Base-by-base conservation (phyloP, 2,888 invertebrate species). In the Cheiracanthium punctorium region DNA sequence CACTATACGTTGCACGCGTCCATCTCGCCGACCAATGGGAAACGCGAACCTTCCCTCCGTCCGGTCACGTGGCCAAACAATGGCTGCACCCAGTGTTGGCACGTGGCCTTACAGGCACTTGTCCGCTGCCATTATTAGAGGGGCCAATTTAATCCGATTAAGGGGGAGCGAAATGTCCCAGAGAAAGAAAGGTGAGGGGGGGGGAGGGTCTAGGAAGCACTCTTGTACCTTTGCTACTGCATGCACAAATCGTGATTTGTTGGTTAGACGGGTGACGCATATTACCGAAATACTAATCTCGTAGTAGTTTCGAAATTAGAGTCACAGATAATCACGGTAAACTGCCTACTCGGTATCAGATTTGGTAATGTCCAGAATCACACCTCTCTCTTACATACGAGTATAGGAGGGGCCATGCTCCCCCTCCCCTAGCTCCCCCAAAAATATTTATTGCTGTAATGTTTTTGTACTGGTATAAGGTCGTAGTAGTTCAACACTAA, bases 91-190 rank as follows among this genome's bases (percentile, higher is more conserved):
- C 82, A 79, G 52, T 79, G 79, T 58, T 24, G 74, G 41, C 84
- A 85, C 84, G 84, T 85, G 84, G 74, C 84, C 48, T 72, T 74
- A 67, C 82, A 77, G 65, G 82, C 82, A 77, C 77, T 84, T 77
- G 82, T 76, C 52, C 77, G 72, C 67, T 73, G 77, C 77, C 82
- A 84, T 84, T 84, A 84, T 84, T 84, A 84, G 82, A 84, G 52
- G 58, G 84, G 79, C 84, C 84, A 85, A 85, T 85, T 85, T 85
- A 85, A 85, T 85, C 84, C 84, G 84, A 85, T 85, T 85, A 79
- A 37, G 32, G 67, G 52, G 76, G 32, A 48, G 77, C 32, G 84
- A 85, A 85, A 85, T 85, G 84, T 85, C 84, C 79, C 24, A 58
- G 24, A 72, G 84, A 33, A 69, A 69, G 65, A 72, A 70, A 84